A percentile compares a stretch with the other conserved stretches of the same genome.
phyloP scores from a whole-genome alignment of 2,113 vertebrate genomes.

The Gallinago jamesoni region DNA sequence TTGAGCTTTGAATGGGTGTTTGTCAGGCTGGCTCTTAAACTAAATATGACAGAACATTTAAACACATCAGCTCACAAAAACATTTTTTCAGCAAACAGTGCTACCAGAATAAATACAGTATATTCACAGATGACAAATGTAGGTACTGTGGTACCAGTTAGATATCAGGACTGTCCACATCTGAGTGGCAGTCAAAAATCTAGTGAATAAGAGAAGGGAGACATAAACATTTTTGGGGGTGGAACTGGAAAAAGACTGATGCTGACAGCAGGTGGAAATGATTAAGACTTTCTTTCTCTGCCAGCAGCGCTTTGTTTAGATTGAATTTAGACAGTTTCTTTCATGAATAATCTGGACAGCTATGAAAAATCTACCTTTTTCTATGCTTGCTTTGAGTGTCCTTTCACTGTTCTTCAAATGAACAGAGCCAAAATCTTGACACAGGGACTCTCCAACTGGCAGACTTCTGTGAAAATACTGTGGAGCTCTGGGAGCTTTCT shows the following conservation, averaged over 20 bases:
- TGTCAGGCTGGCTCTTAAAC: neutral
- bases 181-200: neutral
- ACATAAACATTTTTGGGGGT: neutral
- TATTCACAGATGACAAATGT: neutral
- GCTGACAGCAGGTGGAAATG: neutral
- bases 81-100: neutral
- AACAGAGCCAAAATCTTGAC: neutral
- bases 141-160: neutral
- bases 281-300: neutral
- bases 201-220: neutral
- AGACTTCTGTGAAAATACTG: neutral
- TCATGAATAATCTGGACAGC: neutral
- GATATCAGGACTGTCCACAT: neutral
- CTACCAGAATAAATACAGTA: neutral
- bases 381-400: neutral
- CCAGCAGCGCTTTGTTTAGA: neutral
- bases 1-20: neutral
- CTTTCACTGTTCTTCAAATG: neutral
- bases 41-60: neutral
- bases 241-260: neutral
- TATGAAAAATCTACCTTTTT: neutral
- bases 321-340: constrained; percentile 1
- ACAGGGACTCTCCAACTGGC: neutral
- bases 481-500: neutral
- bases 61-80: neutral